Base-by-base conservation (phyloP, 2,888 invertebrate species). In the Folsomia manolachei region DNA sequence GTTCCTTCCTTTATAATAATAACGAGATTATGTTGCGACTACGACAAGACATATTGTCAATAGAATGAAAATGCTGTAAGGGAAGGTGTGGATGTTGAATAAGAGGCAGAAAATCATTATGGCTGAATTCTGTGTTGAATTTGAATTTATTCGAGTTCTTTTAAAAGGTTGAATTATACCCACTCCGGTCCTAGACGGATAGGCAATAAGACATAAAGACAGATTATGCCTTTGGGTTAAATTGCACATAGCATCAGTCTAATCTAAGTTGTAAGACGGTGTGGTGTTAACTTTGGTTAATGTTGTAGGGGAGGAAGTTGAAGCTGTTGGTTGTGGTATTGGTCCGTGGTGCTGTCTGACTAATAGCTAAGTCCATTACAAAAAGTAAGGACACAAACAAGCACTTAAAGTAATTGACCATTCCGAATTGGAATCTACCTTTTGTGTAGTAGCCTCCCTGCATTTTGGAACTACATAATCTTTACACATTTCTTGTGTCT, bases 321-420 rank as follows among this genome's bases (percentile, higher is more conserved):
- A 9, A 39, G 39, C 39, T 4, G 39, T 39, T 39, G 39, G 4
- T 9, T 39, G 39, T 39, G 39, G 39, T 39, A 14, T 9, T 39
- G 39, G 39, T 19, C 27, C 24, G 60, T 52, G 64, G 65, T 27
- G 72, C 70, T n/a, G n/a, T n/a, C n/a, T n/a, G n/a, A n/a, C n/a
- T 72, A 68, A 75, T 75, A 71, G 75, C 72, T 65, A 73, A 76
- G 75, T 71, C 75, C 75, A 74, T 76, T 75, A 75, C 71, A 73
- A 77, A 75, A 78, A 75, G 73, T 73, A 78, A 74, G 75, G 74
- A 78, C 78, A 78, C 71, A 75, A 78, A 78, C 78, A 78, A 78
- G 75, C 78, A 78, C 78, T 78, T 78, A 74, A 71, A 78, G 75
- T 78, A 78, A 78, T 78, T 78, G 78, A 78, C 75, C 75, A 70